phyloP scores from a whole-genome alignment of 2,888 invertebrate genomes.

The Eurois occulta region DNA sequence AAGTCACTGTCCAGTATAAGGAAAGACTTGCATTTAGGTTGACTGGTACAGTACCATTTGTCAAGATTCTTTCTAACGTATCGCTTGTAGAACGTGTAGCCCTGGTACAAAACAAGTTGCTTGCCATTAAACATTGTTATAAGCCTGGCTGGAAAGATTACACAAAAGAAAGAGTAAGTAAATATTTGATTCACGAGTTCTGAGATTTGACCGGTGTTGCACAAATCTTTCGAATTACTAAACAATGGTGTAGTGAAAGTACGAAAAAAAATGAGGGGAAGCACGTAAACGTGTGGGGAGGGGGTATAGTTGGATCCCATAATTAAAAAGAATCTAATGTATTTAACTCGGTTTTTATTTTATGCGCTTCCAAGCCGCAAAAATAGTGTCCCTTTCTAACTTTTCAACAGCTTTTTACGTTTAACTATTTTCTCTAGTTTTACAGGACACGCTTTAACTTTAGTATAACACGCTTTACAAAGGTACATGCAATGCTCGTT shows the following conservation, averaged over 20 bases:
- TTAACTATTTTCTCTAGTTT: background rate
- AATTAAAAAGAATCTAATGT: background rate
- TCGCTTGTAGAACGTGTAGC: conserved; percentile 60
- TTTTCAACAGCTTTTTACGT: background rate
- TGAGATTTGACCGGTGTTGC: background rate
- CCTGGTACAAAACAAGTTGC: conserved; percentile 39
- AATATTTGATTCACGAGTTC: background rate
- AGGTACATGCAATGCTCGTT: conserved; percentile 1
- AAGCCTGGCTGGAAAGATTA: background rate
- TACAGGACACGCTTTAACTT: background rate
- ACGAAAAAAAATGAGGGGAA: background rate
- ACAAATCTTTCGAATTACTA: background rate
- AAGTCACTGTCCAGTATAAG: conserved; percentile 30
- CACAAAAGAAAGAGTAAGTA: too few species aligned
- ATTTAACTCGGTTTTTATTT: background rate
- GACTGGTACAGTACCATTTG: conserved; percentile 60
- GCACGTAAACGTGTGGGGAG: background rate
- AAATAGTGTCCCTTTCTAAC: background rate
- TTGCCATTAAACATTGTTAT: conserved; percentile 55
- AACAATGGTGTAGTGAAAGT: background rate
- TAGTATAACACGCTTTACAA: background rate
- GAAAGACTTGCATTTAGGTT: conserved; percentile 56
- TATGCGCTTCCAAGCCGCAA: background rate
- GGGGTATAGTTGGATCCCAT: background rate
- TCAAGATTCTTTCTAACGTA: conserved; percentile 38